Evolutionary conservation across 2,888 invertebrate species (phyloP).

Genomic region (Ypsolopha sequella): DNA sequence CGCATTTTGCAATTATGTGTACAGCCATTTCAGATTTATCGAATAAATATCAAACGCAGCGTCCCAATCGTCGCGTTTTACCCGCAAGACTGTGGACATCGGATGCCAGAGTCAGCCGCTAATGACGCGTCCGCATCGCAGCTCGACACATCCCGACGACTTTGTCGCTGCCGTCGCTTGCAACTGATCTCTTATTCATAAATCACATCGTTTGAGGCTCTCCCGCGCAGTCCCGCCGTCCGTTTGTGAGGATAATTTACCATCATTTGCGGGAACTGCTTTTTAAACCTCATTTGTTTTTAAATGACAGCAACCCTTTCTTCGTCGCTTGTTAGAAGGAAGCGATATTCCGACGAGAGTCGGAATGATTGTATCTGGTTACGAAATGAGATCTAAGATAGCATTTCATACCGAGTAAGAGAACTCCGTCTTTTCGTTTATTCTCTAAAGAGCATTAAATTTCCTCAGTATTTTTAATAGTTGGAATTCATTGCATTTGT

Average conservation of each 20-base stretch:
- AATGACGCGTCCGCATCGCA: conserved; percentile 21
- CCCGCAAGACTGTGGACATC: conserved; percentile 7
- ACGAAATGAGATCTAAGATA: not conserved
- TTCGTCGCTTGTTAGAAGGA: conserved; percentile 49
- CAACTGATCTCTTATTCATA: conserved; percentile 27
- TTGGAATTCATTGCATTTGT: too few species aligned
- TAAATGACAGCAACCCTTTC: conserved; percentile 55
- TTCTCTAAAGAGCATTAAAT: too few species aligned
- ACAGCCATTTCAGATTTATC: too few species aligned
- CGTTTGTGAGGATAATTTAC: conserved; percentile 44
- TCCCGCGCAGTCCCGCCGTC: conserved; percentile 21
- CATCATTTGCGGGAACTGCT: conserved; percentile 58
- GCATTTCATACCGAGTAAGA: too few species aligned
- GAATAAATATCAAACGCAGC: not conserved
- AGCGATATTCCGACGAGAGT: conserved; percentile 30
- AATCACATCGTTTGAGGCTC: conserved; percentile 15
- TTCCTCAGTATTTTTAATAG: too few species aligned
- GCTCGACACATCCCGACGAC: conserved; percentile 16
- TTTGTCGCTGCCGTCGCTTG: conserved; percentile 11
- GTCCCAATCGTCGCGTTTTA: conserved; percentile 11
- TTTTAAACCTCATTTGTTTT: conserved; percentile 62
- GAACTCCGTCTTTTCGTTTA: too few species aligned
- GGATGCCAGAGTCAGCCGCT: conserved; percentile 10
- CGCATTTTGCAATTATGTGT: too few species aligned
- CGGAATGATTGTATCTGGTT: conserved; percentile 2